phyloP scores from a whole-genome alignment of 23 tunicate genomes.

The Trididemnum nubilum region DNA sequence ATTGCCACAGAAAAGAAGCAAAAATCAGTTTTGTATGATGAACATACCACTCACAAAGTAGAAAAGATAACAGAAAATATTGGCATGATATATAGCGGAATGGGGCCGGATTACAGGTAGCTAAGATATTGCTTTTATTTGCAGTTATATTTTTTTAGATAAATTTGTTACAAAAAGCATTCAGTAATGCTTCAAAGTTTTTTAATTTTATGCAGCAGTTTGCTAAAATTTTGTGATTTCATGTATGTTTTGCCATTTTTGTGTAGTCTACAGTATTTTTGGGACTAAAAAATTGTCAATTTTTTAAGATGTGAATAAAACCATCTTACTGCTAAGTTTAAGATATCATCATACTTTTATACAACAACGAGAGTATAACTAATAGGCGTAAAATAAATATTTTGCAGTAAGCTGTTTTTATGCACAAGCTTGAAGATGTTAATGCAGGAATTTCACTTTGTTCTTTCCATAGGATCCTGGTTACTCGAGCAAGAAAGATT shows the following conservation, averaged over 20 bases:
- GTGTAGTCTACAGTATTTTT: too few species aligned
- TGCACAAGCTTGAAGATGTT: too few species aligned
- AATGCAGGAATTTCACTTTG: too few species aligned
- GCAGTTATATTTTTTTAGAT: neutral
- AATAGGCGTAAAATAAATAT: too few species aligned
- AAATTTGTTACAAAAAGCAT: neutral
- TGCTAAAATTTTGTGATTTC: too few species aligned
- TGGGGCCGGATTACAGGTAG: conserved; percentile 99
- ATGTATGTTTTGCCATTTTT: too few species aligned
- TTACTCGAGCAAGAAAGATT: conserved; percentile 83
- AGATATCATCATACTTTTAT: too few species aligned
- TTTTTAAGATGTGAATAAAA: too few species aligned
- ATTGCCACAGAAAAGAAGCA: conserved; percentile 99
- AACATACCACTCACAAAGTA: conserved; percentile 91
- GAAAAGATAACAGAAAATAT: conserved; percentile 90
- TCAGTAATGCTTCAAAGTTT: neutral
- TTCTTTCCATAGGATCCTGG: conserved; percentile 66
- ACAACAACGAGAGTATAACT: too few species aligned
- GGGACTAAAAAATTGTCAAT: too few species aligned
- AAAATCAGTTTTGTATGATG: conserved; percentile 94
- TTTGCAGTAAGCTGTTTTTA: too few species aligned
- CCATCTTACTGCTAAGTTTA: too few species aligned
- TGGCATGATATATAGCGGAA: conserved; percentile 98
- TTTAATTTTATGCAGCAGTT: neutral
- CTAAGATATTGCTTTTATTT: neutral